A percentile compares a stretch with the other conserved stretches of the same genome.
Conservation (phyloP, 2,797 vertebrate species). For the Pseudocheirus occidentalis region DNA sequence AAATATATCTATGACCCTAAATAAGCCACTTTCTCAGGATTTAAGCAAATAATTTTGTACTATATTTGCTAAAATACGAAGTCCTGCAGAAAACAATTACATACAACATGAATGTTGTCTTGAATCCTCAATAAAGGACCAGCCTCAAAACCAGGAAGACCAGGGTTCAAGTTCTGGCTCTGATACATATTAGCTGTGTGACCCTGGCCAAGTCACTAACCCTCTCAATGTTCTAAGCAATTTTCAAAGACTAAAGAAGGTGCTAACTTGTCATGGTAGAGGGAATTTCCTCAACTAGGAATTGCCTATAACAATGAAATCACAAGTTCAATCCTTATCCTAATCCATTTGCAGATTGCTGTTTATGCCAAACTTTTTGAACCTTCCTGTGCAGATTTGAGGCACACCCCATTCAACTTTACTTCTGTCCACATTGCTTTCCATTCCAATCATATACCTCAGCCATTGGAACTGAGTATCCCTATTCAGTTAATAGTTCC, state of each 20-base stretch:
- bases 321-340: not conserved
- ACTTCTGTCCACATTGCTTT: not conserved
- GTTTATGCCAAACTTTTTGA: not conserved
- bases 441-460: not conserved
- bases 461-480: not conserved
- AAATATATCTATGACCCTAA: not conserved
- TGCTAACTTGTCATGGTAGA: not conserved
- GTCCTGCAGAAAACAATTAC: not conserved
- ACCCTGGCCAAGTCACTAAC: not conserved
- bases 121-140: not conserved
- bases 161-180: not conserved
- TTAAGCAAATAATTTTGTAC: not conserved
- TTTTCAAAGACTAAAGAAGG: not conserved
- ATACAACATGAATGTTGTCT: not conserved
- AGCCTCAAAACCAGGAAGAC: not conserved
- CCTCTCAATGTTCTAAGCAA: not conserved
- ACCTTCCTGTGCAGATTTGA: not conserved
- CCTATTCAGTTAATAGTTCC: not conserved
- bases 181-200: not conserved
- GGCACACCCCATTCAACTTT: not conserved
- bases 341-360: not conserved
- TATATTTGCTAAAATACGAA: conserved; percentile 4
- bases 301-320: not conserved
- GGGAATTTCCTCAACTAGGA: not conserved
- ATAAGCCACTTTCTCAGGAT: not conserved